A percentile compares a stretch with the other conserved stretches of the same genome.
These are phyloP conservation scores for Empis livida DNA, from an alignment of 2,888 invertebrate species.

Conservation along the genomic window DNA sequence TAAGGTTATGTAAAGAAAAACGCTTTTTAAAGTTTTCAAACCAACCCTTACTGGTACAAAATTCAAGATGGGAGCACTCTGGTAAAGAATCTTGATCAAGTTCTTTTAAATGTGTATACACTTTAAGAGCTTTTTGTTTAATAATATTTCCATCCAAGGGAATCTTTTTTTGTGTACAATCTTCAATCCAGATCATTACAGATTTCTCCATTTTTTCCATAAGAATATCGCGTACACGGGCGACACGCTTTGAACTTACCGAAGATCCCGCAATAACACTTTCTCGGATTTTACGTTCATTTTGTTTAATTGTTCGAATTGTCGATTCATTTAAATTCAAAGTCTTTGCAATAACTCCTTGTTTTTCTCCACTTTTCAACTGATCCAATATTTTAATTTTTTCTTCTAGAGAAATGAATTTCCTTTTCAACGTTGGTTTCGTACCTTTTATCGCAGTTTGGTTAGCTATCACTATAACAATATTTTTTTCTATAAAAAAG, in stretches of 20 bases:
- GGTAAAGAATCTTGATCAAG: neutral
- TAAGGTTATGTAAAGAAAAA: constrained; percentile 11
- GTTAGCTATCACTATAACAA: too few species aligned
- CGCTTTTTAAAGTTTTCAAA: constrained; percentile 13
- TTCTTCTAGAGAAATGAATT: neutral
- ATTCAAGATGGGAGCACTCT: constrained; percentile 14
- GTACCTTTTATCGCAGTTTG: too few species aligned
- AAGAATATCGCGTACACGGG: constrained; percentile 12
- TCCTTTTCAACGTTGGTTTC: neutral
- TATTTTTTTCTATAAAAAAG: too few species aligned
- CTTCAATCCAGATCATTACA: constrained; percentile 15
- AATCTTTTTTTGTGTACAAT: constrained; percentile 11
- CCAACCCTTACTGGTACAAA: constrained; percentile 15
- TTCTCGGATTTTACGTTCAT: constrained; percentile 13
- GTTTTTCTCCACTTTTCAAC: neutral
- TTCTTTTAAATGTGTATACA: constrained; percentile 9
- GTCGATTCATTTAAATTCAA: constrained; percentile 17
- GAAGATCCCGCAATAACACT: constrained; percentile 11
- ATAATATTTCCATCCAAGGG: constrained; percentile 13
- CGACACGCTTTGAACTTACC: constrained; percentile 10
- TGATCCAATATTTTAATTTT: neutral
- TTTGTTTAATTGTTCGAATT: constrained; percentile 15
- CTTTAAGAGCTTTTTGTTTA: constrained; percentile 14
- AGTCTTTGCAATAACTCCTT: constrained; percentile 11
- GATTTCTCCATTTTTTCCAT: constrained; percentile 18